Evolutionary conservation across 2,888 invertebrate genomes (phyloP).

Genomic region (Pemphredon lugubris): DNA sequence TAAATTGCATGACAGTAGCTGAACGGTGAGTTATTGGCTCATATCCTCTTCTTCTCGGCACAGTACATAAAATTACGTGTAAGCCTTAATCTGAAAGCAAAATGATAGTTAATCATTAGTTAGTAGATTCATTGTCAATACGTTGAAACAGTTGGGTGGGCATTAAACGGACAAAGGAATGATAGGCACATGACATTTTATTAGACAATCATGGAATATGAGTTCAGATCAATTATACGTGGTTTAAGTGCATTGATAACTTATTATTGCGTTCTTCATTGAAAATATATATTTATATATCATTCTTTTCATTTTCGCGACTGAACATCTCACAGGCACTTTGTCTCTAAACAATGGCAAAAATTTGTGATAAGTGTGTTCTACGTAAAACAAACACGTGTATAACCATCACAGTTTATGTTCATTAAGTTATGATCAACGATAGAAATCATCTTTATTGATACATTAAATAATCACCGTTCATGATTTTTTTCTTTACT

Average conservation of each 20-base stretch:
- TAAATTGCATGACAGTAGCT: conserved; percentile 42
- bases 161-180: conserved; percentile 36
- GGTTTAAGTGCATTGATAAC: conserved; percentile 67
- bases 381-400: conserved; percentile 53
- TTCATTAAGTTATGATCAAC: conserved; percentile 47
- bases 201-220: conserved; percentile 72
- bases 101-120: conserved; percentile 26
- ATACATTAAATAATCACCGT: conserved; percentile 34
- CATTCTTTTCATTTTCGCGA: conserved; percentile 64
- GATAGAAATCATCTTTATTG: conserved; percentile 29
- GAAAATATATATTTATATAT: conserved; percentile 72
- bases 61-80: conserved; percentile 31
- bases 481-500: conserved; percentile 21
- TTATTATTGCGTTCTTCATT: conserved; percentile 74
- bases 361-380: conserved; percentile 63
- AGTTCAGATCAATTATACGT: conserved; percentile 70
- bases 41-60: conserved; percentile 28
- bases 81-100: conserved; percentile 47
- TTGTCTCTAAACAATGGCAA: conserved; percentile 71
- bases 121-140: no score
- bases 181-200: conserved; percentile 76
- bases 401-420: conserved; percentile 54
- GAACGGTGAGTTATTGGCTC: conserved; percentile 20
- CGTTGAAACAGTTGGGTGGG: not conserved
- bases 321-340: conserved; percentile 77